Evolutionary conservation across 1,140 invertebrate species (phyloP).

Genomic region (Apis dorsata): DNA sequence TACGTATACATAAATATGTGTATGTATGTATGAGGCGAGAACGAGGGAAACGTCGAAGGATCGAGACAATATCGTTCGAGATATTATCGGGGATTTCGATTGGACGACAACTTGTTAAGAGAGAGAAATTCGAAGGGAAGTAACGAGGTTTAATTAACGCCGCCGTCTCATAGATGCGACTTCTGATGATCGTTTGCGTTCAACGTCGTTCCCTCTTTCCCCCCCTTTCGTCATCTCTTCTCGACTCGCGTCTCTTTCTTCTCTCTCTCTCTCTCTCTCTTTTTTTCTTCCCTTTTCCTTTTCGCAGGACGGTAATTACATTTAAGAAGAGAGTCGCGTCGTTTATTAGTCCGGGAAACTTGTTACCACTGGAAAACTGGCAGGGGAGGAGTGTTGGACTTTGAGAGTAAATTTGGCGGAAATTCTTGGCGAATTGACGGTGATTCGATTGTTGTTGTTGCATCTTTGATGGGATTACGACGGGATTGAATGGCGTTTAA

Average conservation of each 20-base stretch:
- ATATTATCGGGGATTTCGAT: conserved; percentile 31
- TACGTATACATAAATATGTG: no score
- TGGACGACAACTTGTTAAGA: conserved; percentile 22
- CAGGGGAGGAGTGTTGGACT: not conserved
- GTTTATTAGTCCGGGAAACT: conserved; percentile 33
- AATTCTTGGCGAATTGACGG: conserved; percentile 8
- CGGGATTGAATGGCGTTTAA: not conserved
- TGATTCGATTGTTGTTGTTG: conserved; percentile 31
- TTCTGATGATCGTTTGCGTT: conserved; percentile 15
- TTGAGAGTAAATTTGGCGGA: conserved; percentile 14
- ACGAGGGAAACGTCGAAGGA: not conserved
- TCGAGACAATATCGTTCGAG: not conserved
- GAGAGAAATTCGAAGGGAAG: not conserved
- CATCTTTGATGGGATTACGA: not conserved
- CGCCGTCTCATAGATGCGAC: conserved; percentile 20
- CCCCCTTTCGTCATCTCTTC: not conserved
- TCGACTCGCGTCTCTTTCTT: not conserved
- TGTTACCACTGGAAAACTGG: conserved; percentile 12
- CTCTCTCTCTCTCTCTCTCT: no score
- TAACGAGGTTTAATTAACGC: conserved; percentile 47
- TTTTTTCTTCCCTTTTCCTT: not conserved
- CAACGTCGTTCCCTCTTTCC: not conserved
- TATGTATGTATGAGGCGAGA: not conserved
- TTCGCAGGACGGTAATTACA: conserved; percentile 14
- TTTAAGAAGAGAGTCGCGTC: conserved; percentile 32